Percentiles rank a stretch among this genome's conserved stretches.
These are phyloP conservation scores for Gibbula magus DNA, from an alignment of 2,888 invertebrate species.

Conservation along the genomic window DNA sequence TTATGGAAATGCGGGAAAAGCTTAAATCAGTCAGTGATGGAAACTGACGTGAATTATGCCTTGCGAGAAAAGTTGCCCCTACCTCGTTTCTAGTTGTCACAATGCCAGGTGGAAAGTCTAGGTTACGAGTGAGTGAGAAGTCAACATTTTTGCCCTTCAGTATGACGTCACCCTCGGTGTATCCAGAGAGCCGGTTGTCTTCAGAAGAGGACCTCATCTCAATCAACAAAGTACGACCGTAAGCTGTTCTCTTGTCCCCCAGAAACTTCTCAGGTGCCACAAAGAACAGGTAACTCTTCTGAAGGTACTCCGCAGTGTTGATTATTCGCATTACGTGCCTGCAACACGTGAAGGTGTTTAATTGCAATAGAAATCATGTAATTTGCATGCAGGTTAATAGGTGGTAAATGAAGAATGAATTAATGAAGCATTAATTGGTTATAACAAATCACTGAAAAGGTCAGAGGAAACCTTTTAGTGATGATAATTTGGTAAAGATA, in stretches of 20 bases:
- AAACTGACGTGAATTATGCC: too few species aligned
- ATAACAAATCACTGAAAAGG: too few species aligned
- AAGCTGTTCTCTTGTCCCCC: slow-evolving; percentile 52
- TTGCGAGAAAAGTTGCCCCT: too few species aligned
- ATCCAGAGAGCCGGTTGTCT: neutral
- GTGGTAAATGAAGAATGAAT: too few species aligned
- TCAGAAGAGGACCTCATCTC: slow-evolving; percentile 28
- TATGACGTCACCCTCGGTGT: slow-evolving; percentile 47
- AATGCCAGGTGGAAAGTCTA: neutral
- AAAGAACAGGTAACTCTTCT: slow-evolving; percentile 39
- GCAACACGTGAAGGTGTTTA: neutral
- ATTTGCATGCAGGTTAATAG: too few species aligned
- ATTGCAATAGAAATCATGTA: too few species aligned
- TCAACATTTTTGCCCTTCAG: slow-evolving; percentile 35
- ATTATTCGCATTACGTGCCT: slow-evolving; percentile 50
- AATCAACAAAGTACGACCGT: slow-evolving; percentile 47
- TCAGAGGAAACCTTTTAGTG: too few species aligned
- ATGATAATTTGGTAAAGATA: too few species aligned
- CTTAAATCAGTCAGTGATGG: too few species aligned
- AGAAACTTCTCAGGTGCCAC: slow-evolving; percentile 46
- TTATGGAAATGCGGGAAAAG: too few species aligned
- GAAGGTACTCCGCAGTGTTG: slow-evolving; percentile 35
- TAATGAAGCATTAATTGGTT: too few species aligned
- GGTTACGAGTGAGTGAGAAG: slow-evolving; percentile 37
- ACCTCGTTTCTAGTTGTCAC: neutral